Base-by-base conservation (phyloP, 53 echinoderm and acorn worm species). In the Holothuria scabra region DNA sequence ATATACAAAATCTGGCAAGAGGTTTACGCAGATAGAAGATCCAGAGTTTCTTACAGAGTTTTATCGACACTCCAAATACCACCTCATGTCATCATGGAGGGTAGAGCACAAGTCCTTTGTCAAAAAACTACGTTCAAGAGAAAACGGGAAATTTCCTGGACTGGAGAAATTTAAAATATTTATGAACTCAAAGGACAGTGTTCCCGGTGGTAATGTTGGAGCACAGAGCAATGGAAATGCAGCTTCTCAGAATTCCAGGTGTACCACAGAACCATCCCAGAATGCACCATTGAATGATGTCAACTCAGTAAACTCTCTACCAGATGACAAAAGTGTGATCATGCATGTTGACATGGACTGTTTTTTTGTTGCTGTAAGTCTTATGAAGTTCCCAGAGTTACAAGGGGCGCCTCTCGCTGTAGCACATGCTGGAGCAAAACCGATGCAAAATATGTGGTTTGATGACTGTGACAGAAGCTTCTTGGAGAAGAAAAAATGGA, bases 341-440 rank as follows among this genome's bases (percentile, higher is more conserved):
- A 97, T 97, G 97, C 97, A 97, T 41, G 38, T 94, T 19, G 97
- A 97, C 30, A 97, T 97, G 94, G 97, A 97, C 38, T 97, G 97
- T 84, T 97, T 97, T 91, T 97, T 97, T 84, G 97, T 97, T 23
- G 94, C 97, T 0, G 97, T 97, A 4, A 90, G 97, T 19, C 79
- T 97, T 33, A 84, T 92, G 23, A 90, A 88, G 29, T 88, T 83
- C 11, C 97, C 97, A 4, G 92, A 97, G 16, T 79, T 97, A 14
- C 33, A 55, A 18, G 97, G 94, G 12, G 90, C 92, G 65, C 89
- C 97, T 32, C 94, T 97, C 3, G 97, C 97, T 16, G 97, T 97
- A 21, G 92, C 97, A 0, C 97, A 97, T 38, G 88, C 94, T 11
- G 78, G 68, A 46, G 94, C 90, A 4, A 94, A 97, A 49, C 52